Base-by-base conservation (phyloP, 2,888 invertebrate genomes). In the Didymodactylos carnosus region DNA sequence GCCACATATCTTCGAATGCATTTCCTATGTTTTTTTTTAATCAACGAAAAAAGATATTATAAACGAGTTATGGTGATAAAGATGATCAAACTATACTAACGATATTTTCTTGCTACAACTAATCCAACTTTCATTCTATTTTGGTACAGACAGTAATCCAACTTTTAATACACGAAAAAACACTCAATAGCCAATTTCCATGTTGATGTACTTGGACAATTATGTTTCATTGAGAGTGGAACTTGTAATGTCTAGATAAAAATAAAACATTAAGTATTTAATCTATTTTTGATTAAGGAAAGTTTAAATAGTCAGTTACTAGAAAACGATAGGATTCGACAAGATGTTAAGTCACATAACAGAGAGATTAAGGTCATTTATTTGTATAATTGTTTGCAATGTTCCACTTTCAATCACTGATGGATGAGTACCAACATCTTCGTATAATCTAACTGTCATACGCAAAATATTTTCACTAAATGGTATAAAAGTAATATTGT, bases 381-480 rank as follows among this genome's bases (percentile, higher is more conserved):
- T 73, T 75, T 74, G 73, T 40, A 74, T 74, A 43, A 75, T 75
- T 43, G 51, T 51, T 39, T 75, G 70, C 14, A 75, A 39, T 14
- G 75, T 71, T 11, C 49, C 70, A 43, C 51, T 73, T 35, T 74
- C 71, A 39, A 75, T 72, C 16, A 75, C 75, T 23, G 71, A 86
- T 70, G 86, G 85, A 80, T 88, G 88, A 72, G 87, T 87, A 27
- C 90, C 89, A 13, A 89, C 89, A 78, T 87, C 87, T 79, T 88
- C 87, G 82, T 91, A 92, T 76, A 91, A 83, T 79, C 87, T 88
- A 2, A 90, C 88, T 16, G 88, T 87, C 86, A 89, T 88, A 73
- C 87, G 87, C 73, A 91, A 85, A 5, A 90, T 87, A 80, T 89
- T 88, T 81, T 92, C 92, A 43, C 90, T 90, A 83, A 92, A 92